Evolutionary conservation across 2,888 invertebrate species (phyloP).

Genomic region (Steinernema hermaphroditum): DNA sequence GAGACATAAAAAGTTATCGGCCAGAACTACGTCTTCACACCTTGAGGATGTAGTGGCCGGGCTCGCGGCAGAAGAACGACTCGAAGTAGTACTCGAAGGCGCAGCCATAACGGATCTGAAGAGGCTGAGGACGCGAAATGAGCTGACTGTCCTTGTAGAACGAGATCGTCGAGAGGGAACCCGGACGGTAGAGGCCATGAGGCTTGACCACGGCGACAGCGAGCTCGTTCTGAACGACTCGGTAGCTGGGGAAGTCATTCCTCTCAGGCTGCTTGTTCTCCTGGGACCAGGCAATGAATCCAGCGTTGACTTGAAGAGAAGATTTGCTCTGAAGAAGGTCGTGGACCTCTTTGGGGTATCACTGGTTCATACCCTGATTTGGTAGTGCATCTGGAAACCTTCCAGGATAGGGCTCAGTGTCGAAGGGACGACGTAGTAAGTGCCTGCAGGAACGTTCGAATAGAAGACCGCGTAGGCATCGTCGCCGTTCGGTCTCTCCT

Average conservation of each 20-base stretch:
- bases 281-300: not conserved
- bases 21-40: not conserved
- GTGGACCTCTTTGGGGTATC: not conserved
- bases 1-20: not conserved
- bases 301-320: not conserved
- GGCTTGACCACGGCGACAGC: not conserved
- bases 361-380: not conserved
- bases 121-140: constrained; percentile 36
- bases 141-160: not conserved
- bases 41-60: constrained; percentile 18
- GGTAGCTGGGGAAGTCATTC: not conserved
- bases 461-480: not conserved
- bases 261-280: not conserved
- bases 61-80: constrained; percentile 41
- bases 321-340: not conserved
- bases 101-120: constrained; percentile 47
- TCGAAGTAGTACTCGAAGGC: constrained; percentile 48
- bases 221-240: not conserved
- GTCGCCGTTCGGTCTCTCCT: not conserved
- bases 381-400: not conserved
- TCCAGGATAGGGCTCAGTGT: not conserved
- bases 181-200: not conserved
- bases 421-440: not conserved
- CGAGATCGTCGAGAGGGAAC: not conserved
- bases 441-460: not conserved